phyloP scores from a whole-genome alignment of 2,113 vertebrate genomes.

The Heptranchias perlo region DNA sequence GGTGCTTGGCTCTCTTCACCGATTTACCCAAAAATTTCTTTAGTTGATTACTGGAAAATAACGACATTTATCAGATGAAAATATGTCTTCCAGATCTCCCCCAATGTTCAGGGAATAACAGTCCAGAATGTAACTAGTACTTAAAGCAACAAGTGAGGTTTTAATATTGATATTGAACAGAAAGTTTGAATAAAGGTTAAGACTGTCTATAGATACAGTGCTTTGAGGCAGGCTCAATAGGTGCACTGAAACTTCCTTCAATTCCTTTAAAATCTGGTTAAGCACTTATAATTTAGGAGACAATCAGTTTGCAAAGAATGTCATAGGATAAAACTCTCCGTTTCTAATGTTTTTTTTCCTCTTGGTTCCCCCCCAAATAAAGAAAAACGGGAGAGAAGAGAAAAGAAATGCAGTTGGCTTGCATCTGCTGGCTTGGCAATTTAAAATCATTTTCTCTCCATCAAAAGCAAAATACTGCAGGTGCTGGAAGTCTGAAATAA shows the following conservation, averaged over 20 bases:
- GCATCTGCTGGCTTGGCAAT: neutral
- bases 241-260: neutral
- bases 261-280: neutral
- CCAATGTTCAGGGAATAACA: neutral
- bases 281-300: neutral
- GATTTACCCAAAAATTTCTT: slow-evolving; percentile 96
- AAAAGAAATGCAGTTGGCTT: neutral
- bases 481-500: too few species aligned
- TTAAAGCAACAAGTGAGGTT: neutral
- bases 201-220: too few species aligned
- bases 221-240: neutral
- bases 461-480: too few species aligned
- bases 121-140: neutral
- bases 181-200: neutral
- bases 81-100: neutral
- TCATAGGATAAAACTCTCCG: neutral
- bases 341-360: neutral
- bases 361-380: too few species aligned
- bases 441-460: neutral
- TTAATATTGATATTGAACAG: neutral
- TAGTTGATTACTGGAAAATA: slow-evolving; percentile 74
- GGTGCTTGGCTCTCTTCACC: slow-evolving; percentile 90
- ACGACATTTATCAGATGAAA: neutral
- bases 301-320: neutral
- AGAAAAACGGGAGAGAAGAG: neutral